Evolutionary conservation across 2,113 vertebrate genomes (phyloP), one percentile per base, ranked within the genome.

Genomic region (Ctenodactylus gundi): DNA sequence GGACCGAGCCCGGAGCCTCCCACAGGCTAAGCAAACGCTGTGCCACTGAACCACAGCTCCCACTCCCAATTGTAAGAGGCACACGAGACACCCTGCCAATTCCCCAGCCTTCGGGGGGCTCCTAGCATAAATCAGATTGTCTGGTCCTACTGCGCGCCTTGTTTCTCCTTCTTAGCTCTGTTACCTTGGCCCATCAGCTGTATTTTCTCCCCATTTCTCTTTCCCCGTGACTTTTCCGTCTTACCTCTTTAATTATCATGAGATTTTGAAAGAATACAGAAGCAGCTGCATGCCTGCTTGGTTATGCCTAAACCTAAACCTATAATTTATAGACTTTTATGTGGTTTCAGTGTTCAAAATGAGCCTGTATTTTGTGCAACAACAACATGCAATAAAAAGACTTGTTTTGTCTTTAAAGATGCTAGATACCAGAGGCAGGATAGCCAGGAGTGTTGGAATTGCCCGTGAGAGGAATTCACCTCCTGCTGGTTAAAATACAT

Each of bases 341-440:
- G 23, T 87, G 46, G 53, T 39, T 91, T 88, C 72, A 67, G 4
- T 39, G 58, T 94, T 89, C 46, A 7, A 85, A 88, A 91, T 13
- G 53, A 95, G 55, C 36, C 60, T 29, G 20, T 41, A 77, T 51
- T 89, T 91, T 78, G 27, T 60, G 88, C 86, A 91, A 60, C 8
- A 83, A 36, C 44, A 34, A 86, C 84, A 80, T 62, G 21, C 34
- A 85, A 64, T 58, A 88, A 39, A 72, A 64, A 72, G 11, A 44
- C 88, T 60, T 73, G 75, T 49, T 80, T 62, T 87, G 36, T n/a
- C 89, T 77, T 95, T 20, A 86, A 93, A 86, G 84, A 75, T 58
- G 58, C 39, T 36, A 41, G 31, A 49, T 29, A 17, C 2, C 65
- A 53, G 53, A 58, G 58, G 1, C 4, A 41, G 77, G 6, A 49